Percentiles rank a stretch among this genome's conserved stretches.
Conservation (phyloP, 2,888 invertebrate genomes). For the Dascillus cervinus region DNA sequence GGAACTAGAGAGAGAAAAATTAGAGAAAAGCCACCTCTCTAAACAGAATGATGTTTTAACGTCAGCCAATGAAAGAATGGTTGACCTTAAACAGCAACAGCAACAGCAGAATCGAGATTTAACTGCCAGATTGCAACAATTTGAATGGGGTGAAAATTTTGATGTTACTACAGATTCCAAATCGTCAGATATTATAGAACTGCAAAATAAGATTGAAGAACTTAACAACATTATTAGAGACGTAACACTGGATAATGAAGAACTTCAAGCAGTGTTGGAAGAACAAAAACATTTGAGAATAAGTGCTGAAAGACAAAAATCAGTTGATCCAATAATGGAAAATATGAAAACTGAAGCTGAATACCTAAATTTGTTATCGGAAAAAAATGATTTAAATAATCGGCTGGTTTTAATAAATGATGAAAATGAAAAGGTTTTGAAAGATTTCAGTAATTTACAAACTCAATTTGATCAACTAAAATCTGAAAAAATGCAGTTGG, state of each 20-base stretch:
- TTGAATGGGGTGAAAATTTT: constrained; percentile 49
- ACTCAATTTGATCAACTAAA: constrained; percentile 18
- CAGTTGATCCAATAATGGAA: constrained; percentile 21
- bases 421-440: constrained; percentile 17
- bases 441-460: constrained; percentile 20
- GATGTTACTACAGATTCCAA: constrained; percentile 25
- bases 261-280: constrained; percentile 50
- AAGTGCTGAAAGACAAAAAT: constrained; percentile 30
- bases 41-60: constrained; percentile 69
- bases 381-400: constrained; percentile 27
- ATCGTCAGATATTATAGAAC: constrained; percentile 3
- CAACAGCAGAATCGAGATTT: constrained; percentile 65
- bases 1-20: constrained; percentile 52
- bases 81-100: constrained; percentile 74
- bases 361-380: constrained; percentile 19
- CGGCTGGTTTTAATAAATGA: constrained; percentile 12
- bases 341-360: constrained; percentile 27
- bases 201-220: constrained; percentile 40
- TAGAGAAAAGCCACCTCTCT: constrained; percentile 59
- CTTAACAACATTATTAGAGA: constrained; percentile 50
- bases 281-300: constrained; percentile 42
- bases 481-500: constrained; percentile 7
- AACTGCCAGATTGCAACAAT: constrained; percentile 53
- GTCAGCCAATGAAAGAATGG: constrained; percentile 66
- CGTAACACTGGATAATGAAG: constrained; percentile 54